Base-by-base conservation (phyloP, 2,888 invertebrate species). In the Molorchus minor region DNA sequence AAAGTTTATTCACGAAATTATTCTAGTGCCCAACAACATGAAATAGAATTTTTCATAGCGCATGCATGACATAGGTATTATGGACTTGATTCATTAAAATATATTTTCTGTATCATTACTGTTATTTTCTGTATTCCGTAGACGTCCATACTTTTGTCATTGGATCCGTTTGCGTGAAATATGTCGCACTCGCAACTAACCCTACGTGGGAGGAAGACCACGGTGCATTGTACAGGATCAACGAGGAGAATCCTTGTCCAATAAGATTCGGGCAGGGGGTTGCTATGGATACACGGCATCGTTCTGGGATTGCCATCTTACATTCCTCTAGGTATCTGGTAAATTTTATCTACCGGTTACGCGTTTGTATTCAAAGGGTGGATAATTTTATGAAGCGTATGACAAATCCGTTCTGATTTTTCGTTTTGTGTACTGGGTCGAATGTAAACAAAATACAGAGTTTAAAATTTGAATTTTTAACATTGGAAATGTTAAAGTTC, bases 201-300 rank as follows among this genome's bases (percentile, higher is more conserved):
- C 13, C 21, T 20, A 45, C 30, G 45, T 12, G 44, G 16, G 58
- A 52, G 40, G 29, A 41, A 55, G 47, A 52, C 19, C 47, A 58
- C 55, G 33, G 45, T 20, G 45, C 47, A 36, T 43, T 51, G 51
- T 45, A 56, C 43, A 62, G 60, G 61, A 68, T 54, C 58, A 64
- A 67, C 63, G 62, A 60, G 58, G 65, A 60, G 60, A 46, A 60
- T 51, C 61, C 65, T 67, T 67, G 71, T 64, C 77, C 76, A 77
- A 76, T 76, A 71, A 71, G 75, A 72, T 70, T 59, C 65, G 49
- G 70, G 70, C 72, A 64, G 76, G 77, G n/a, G 70, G 77, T 77
- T 77, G 74, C 77, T 68, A 77, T 77, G 77, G 73, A 65, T 62
- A 77, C 76, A 56, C 72, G 68, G 70, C 65, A 69, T 72, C 72